A percentile compares a stretch with the other conserved stretches of the same genome.
Evolutionary conservation across 2,797 vertebrate genomes (phyloP).

Genomic region (Nannoperca australis): DNA sequence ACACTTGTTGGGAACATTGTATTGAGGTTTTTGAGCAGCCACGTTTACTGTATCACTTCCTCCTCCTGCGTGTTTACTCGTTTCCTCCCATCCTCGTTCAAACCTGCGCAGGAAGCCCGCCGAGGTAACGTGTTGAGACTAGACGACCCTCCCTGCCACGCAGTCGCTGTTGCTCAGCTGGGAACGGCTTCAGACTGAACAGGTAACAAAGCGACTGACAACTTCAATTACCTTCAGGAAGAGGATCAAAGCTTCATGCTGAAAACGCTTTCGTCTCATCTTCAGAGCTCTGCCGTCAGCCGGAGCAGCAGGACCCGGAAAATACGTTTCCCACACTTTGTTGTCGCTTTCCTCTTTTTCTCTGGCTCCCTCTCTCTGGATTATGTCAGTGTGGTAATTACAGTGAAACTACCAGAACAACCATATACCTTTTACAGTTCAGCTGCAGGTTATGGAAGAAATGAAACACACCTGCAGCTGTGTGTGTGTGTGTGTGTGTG

Average conservation of each 20-base stretch:
- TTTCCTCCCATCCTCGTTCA: not conserved
- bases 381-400: not conserved
- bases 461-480: not conserved
- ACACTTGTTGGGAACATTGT: not conserved
- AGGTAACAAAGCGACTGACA: conserved; percentile 49
- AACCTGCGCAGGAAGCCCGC: conserved; percentile 3
- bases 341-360: not conserved
- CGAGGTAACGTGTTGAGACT: conserved; percentile 15
- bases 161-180: conserved; percentile 21
- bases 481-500: conserved; percentile 6
- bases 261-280: conserved; percentile 22
- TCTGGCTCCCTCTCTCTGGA: not conserved
- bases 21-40: not conserved
- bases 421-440: not conserved
- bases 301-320: conserved; percentile 10
- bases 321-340: conserved; percentile 23
- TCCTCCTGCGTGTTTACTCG: not conserved
- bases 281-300: conserved; percentile 21
- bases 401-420: conserved; percentile 18
- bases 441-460: not conserved
- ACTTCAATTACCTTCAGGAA: conserved; percentile 46
- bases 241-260: conserved; percentile 53
- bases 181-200: conserved; percentile 38
- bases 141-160: not conserved
- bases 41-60: not conserved